Base-by-base conservation (phyloP, 2,797 vertebrate species). In the Crax fasciolata region DNA sequence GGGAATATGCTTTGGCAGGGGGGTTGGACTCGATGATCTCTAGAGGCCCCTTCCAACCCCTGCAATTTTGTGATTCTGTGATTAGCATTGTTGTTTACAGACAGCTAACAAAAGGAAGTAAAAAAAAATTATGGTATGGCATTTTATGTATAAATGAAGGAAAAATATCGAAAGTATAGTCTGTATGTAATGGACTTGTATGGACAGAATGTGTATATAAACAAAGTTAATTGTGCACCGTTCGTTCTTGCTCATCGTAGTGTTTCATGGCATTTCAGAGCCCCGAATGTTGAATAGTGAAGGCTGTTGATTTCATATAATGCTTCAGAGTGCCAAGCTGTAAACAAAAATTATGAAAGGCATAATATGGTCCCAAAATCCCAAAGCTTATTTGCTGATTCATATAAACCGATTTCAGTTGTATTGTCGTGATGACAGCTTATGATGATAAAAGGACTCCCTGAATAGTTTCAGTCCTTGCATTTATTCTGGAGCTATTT, bases 261-360 rank as follows among this genome's bases (percentile, higher is more conserved):
- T 52, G 39, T 78, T 92, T 62, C 76, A 41, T 61, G 81, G 48
- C 32, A 74, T 81, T 87, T 91, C 48, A 77, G 73, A 91, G 62
- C 44, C 44, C 44, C 44, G 43, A 18, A 78, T 38, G 57, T 13
- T 0, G 8, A 86, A 68, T 43, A 21, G 86, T 70, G 73, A 84
- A 94, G 62, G 79, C 43, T 0, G 0, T 52, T 81, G 65, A 43
- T 92, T 93, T 91, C 89, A 72, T 30, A 52, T 35, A 52, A 61
- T 49, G 30, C 17, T 81, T 94, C 80, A 73, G 63, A 82, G 46
- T 86, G 76, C 41, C 62, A 84, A 84, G 48, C 54, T 91, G n/a
- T 84, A 85, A 92, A 90, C 63, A 95, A 61, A 92, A 88, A 70
- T 49, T 65, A 25, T 77, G 77, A 90, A 84, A 95, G 57, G 30